Percentiles rank a stretch among this genome's conserved stretches.
Evolutionary conservation across 92 coral and sea anemone species (phyloP).

Genomic region (Micromussa lordhowensis): DNA sequence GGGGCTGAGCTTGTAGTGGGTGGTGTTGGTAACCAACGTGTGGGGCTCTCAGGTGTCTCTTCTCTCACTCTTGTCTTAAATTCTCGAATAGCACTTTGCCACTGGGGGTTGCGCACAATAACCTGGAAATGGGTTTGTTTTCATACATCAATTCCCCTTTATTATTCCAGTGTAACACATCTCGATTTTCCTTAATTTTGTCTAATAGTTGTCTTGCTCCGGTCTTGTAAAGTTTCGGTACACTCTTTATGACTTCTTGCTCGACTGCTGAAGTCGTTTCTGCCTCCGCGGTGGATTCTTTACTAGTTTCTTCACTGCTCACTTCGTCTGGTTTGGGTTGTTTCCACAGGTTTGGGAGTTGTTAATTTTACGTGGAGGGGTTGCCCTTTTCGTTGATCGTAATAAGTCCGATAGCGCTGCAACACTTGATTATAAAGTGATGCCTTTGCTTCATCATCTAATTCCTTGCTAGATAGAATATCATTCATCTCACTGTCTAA

Average conservation of each 20-base stretch:
- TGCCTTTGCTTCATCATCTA: slow-evolving; percentile 44
- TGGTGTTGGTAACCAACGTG: no score
- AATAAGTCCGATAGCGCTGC: slow-evolving; percentile 54
- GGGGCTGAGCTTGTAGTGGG: not conserved
- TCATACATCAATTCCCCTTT: slow-evolving; percentile 48
- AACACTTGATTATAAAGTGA: slow-evolving; percentile 44
- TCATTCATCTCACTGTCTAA: slow-evolving; percentile 27
- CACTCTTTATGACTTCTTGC: not conserved
- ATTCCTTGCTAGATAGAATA: slow-evolving; percentile 23
- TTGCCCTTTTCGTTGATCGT: slow-evolving; percentile 38
- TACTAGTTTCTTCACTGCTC: not conserved
- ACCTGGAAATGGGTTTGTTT: slow-evolving; percentile 40
- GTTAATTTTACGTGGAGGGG: slow-evolving; percentile 38
- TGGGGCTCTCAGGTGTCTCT: no score
- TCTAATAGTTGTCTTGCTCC: not conserved
- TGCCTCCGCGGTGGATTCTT: not conserved
- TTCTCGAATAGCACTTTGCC: not conserved
- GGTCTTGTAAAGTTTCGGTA: not conserved
- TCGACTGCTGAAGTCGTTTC: not conserved
- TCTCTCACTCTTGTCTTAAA: not conserved
- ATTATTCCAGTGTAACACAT: slow-evolving; percentile 52
- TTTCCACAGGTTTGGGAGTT: not conserved
- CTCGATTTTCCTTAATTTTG: slow-evolving; percentile 41
- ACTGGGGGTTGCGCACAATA: not conserved
- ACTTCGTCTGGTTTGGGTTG: not conserved